Evolutionary conservation across 2,113 vertebrate species (phyloP).

Genomic region (Cranoglanis bouderius): DNA sequence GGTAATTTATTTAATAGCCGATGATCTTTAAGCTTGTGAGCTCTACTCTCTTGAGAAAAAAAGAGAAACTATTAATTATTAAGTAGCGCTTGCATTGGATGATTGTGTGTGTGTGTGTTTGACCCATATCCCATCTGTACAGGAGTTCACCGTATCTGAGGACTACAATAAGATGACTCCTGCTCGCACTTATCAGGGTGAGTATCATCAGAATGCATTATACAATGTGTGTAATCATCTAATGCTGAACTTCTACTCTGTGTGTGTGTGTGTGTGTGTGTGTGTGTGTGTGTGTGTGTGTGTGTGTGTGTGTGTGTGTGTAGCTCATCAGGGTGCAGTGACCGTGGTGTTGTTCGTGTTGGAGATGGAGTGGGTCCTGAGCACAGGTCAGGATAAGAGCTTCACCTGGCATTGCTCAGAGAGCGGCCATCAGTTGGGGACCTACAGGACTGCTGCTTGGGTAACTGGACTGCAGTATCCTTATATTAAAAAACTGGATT

Average conservation of each 20-base stretch:
- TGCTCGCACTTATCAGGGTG: slow-evolving; percentile 89
- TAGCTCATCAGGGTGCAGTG: slow-evolving; percentile 92
- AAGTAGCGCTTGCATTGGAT: no score
- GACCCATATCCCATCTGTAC: slow-evolving; percentile 27
- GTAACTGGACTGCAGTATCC: slow-evolving; percentile 98
- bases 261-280: slow-evolving; percentile 35
- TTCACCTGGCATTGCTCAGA: slow-evolving; percentile 97
- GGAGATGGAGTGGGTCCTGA: slow-evolving; percentile 98
- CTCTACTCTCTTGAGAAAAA: not conserved
- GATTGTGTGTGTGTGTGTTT: not conserved
- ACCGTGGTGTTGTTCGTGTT: slow-evolving; percentile 92
- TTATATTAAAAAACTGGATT: slow-evolving; percentile 55
- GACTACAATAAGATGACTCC: slow-evolving; percentile 98
- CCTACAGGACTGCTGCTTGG: slow-evolving; percentile 84
- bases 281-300: slow-evolving; percentile 46
- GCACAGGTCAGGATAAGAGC: slow-evolving; percentile 91
- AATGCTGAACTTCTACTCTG: not conserved
- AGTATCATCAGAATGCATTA: slow-evolving; percentile 55
- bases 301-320: slow-evolving; percentile 57
- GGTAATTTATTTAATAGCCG: no score
- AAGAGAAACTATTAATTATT: not conserved
- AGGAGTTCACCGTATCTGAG: slow-evolving; percentile 96
- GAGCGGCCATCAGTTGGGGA: slow-evolving; percentile 89
- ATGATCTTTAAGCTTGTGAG: not conserved
- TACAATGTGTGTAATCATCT: not conserved